These are phyloP conservation scores for Macrophya alboannulata DNA, from an alignment of 2,888 invertebrate species.

Conservation along the genomic window DNA sequence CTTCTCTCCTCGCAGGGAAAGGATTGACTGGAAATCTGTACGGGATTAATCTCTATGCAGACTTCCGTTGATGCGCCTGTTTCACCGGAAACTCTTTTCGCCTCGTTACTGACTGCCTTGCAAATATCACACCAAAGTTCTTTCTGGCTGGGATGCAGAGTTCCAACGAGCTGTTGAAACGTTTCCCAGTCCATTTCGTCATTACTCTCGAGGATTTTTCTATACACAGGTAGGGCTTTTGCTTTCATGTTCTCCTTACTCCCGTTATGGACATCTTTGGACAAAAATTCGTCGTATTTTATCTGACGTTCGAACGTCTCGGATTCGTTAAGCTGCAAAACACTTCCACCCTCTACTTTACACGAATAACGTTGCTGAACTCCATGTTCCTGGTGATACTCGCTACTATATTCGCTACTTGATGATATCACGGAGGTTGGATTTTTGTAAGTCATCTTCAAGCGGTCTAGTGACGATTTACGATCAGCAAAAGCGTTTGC, in stretches of 20 bases:
- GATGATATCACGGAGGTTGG: slow-evolving; percentile 11
- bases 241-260: slow-evolving; percentile 39
- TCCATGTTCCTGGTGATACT: not conserved
- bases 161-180: slow-evolving; percentile 65
- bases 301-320: slow-evolving; percentile 60
- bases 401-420: not conserved
- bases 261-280: slow-evolving; percentile 19
- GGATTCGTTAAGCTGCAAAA: slow-evolving; percentile 6
- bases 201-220: slow-evolving; percentile 64
- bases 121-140: slow-evolving; percentile 69
- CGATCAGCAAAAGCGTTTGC: not conserved
- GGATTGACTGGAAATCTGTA: not conserved
- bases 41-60: slow-evolving; percentile 69
- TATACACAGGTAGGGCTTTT: slow-evolving; percentile 60
- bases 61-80: slow-evolving; percentile 66
- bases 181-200: slow-evolving; percentile 68
- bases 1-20: slow-evolving; percentile 26
- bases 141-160: slow-evolving; percentile 66
- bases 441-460: slow-evolving; percentile 46
- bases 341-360: not conserved
- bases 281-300: slow-evolving; percentile 59
- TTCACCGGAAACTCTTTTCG: slow-evolving; percentile 61
- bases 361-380: not conserved
- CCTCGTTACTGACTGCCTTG: slow-evolving; percentile 65
- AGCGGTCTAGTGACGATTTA: not conserved